Percentiles rank a stretch among this genome's conserved stretches.
Evolutionary conservation across 2,113 vertebrate genomes (phyloP).

Genomic region (Thalassarche chlororhynchos): DNA sequence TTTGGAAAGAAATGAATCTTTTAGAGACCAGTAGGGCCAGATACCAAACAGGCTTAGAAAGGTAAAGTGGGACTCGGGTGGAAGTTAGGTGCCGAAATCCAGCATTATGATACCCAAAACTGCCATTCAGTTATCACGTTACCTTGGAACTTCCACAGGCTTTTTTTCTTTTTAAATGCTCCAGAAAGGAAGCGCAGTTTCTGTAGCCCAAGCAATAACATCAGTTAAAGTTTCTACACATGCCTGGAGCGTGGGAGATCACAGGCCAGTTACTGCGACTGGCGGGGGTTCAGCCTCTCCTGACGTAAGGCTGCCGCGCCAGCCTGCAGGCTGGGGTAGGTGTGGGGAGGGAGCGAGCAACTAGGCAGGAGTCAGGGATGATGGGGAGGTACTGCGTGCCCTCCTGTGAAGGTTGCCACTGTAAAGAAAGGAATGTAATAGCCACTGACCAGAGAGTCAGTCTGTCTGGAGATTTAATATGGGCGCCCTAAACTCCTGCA

Average conservation of each 20-base stretch:
- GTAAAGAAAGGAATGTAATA: background rate
- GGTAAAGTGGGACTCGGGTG: background rate
- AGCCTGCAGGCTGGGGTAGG: too few relatives aligned
- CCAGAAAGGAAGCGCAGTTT: background rate
- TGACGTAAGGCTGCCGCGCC: background rate
- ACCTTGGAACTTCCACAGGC: background rate
- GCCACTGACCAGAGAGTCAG: background rate
- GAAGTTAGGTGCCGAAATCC: background rate
- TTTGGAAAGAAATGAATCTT: background rate
- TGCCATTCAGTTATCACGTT: background rate
- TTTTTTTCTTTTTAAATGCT: background rate
- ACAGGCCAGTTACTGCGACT: background rate
- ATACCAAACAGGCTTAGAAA: background rate
- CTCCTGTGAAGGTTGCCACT: background rate
- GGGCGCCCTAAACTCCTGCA: background rate
- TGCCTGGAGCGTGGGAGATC: background rate
- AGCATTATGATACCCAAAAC: background rate
- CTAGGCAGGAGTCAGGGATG: background rate
- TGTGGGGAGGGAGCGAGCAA: rapidly evolving
- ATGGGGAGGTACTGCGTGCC: background rate
- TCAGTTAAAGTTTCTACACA: background rate
- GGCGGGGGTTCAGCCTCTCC: background rate
- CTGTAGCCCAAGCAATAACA: background rate
- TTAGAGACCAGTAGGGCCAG: background rate
- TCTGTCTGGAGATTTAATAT: background rate